Evolutionary conservation across 2,113 vertebrate genomes (phyloP).

Genomic region (Typhlomys cinereus): DNA sequence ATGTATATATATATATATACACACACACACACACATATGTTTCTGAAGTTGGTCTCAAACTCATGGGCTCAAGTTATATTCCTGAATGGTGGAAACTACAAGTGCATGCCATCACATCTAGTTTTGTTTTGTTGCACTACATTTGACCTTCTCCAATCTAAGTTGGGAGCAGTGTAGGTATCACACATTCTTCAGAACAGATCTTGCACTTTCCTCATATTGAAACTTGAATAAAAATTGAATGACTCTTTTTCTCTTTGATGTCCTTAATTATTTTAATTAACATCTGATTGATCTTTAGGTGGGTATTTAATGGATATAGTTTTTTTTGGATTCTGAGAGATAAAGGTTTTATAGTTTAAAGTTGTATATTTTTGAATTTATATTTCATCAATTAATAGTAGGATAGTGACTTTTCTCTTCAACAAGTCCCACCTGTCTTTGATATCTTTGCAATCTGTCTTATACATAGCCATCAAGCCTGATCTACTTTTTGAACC

Average conservation of each 20-base stretch:
- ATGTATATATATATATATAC: too few species aligned
- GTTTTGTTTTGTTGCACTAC: too few species aligned
- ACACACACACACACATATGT: too few species aligned
- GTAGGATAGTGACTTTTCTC: neutral
- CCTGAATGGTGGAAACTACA: too few species aligned
- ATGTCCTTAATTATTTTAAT: neutral
- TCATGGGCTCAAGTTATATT: too few species aligned
- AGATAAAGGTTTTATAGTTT: neutral
- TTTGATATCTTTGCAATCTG: neutral
- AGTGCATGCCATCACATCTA: too few species aligned
- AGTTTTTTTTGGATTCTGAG: neutral
- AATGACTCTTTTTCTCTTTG: neutral
- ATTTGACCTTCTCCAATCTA: accelerated
- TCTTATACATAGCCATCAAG: neutral
- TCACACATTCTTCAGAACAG: neutral
- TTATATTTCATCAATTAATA: neutral
- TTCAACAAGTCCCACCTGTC: neutral
- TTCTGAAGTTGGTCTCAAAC: too few species aligned
- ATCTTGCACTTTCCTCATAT: neutral
- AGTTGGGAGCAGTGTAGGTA: neutral
- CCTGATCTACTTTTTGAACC: neutral
- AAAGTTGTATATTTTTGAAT: neutral
- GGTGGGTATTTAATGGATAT: neutral
- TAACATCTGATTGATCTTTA: neutral
- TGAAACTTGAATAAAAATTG: neutral